Evolutionary conservation across 2,888 invertebrate species (phyloP).

Genomic region (Tachina lurida): DNA sequence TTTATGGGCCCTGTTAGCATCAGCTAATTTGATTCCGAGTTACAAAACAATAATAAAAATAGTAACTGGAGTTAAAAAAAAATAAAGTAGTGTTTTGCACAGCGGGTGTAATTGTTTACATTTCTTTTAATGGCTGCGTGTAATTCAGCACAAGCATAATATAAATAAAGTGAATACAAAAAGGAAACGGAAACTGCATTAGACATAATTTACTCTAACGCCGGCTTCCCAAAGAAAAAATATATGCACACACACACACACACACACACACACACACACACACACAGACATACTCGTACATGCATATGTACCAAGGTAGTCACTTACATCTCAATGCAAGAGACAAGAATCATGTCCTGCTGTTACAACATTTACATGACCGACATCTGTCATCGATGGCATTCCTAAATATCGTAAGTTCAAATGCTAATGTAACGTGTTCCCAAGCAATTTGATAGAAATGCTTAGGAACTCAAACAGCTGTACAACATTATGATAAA

Average conservation of each 20-base stretch:
- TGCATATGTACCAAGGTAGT: background rate
- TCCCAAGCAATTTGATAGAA: no score
- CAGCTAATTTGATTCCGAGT: constrained; percentile 63
- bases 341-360: constrained; percentile 62
- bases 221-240: background rate
- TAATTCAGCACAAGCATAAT: constrained; percentile 35
- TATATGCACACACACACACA: constrained; percentile 1
- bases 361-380: constrained; percentile 56
- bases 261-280: background rate
- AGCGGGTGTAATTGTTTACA: constrained; percentile 48
- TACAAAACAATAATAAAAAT: constrained; percentile 44
- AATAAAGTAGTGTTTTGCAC: constrained; percentile 37
- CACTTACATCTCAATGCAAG: constrained; percentile 14
- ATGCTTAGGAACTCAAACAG: no score
- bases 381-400: constrained; percentile 63
- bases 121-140: background rate
- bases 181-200: constrained; percentile 69
- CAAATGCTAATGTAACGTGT: background rate
- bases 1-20: constrained; percentile 27
- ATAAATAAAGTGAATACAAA: constrained; percentile 61
- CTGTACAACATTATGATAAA: no score
- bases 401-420: constrained; percentile 15
- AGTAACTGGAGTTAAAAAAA: constrained; percentile 4
- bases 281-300: no score
- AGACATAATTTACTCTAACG: constrained; percentile 62